These are phyloP conservation scores for Pristionchus fissidentatus DNA, from an alignment of 2,888 invertebrate species.

Conservation along the genomic window DNA sequence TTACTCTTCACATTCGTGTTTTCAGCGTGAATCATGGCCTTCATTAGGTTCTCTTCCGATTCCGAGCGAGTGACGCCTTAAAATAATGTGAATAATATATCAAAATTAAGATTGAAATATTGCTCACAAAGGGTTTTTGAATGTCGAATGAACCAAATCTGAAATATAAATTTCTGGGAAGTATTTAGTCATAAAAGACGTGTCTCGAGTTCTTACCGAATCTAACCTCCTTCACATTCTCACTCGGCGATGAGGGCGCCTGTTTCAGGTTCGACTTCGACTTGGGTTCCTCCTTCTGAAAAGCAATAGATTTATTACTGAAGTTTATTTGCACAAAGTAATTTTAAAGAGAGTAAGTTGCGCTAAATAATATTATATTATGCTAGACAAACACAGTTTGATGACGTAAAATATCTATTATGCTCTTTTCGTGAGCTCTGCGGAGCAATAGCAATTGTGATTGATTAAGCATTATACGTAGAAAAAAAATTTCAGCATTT, in stretches of 20 bases:
- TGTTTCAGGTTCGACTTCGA: conserved; percentile 45
- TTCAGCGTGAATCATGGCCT: conserved; percentile 10
- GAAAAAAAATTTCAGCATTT: no score
- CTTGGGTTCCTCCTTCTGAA: conserved; percentile 35
- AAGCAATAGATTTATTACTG: not conserved
- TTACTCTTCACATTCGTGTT: conserved; percentile 22
- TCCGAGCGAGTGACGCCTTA: conserved; percentile 27
- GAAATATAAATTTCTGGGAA: no score
- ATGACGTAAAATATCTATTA: not conserved
- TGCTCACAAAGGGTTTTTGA: not conserved
- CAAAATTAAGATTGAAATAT: not conserved
- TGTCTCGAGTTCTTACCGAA: conserved; percentile 45
- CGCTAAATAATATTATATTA: not conserved
- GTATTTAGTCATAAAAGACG: no score
- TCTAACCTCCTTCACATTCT: conserved; percentile 30
- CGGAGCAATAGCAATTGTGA: not conserved
- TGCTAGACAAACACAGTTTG: not conserved
- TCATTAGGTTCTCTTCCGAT: conserved; percentile 43
- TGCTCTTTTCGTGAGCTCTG: no score
- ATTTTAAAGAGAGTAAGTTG: not conserved
- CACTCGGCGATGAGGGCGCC: not conserved
- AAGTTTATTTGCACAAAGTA: not conserved
- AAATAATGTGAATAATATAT: not conserved
- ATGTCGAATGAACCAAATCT: no score
- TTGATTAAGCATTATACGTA: not conserved